Percentiles rank a stretch among this genome's conserved stretches.
These are phyloP conservation scores for Colaptes auratus DNA, from an alignment of 2,113 vertebrate species.

Conservation along the genomic window DNA sequence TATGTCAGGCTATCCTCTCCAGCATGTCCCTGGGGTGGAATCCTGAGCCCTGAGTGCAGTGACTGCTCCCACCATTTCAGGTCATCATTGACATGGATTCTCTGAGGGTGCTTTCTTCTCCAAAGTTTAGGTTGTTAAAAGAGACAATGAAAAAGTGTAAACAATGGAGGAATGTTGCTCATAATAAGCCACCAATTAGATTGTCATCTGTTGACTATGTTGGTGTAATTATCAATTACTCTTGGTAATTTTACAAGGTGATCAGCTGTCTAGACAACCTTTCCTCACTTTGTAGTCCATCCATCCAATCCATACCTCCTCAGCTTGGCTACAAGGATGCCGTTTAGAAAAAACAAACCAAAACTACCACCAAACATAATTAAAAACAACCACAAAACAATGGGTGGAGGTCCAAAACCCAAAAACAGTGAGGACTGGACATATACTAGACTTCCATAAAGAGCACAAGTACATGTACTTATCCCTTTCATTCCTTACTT, in stretches of 20 bases:
- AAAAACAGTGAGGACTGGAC: not conserved
- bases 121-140: not conserved
- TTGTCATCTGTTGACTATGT: not conserved
- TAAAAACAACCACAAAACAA: not conserved
- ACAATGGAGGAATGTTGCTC: fast-evolving
- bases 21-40: not conserved
- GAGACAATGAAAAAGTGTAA: not conserved
- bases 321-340: not conserved
- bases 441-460: fast-evolving
- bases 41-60: not conserved
- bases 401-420: not conserved
- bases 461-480: not conserved
- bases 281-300: not conserved
- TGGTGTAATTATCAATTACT: not conserved
- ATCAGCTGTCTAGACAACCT: not conserved
- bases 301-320: not conserved
- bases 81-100: not conserved
- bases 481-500: not conserved
- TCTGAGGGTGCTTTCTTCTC: not conserved
- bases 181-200: not conserved
- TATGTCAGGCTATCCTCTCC: not conserved
- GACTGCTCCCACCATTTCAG: not conserved
- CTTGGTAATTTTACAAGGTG: not conserved
- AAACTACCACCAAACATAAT: no score
- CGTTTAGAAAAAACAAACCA: not conserved